These are phyloP conservation scores for Drosophila rubida DNA, from an alignment of 2,888 invertebrate genomes.

Conservation along the genomic window DNA sequence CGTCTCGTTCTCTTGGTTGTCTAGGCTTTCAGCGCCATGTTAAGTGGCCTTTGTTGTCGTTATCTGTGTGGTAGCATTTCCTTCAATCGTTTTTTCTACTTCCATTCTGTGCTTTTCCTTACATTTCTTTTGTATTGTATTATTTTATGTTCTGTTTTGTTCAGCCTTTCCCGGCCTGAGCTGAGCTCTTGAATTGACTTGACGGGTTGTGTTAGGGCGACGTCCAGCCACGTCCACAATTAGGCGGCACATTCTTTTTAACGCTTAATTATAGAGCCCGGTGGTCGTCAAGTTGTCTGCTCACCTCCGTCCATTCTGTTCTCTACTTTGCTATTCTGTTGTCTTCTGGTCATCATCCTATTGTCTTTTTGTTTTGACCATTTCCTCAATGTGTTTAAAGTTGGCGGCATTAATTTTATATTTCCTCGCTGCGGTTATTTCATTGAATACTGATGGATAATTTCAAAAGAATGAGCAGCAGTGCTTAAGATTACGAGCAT, in stretches of 20 bases:
- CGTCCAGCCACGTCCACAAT: slow-evolving; percentile 50
- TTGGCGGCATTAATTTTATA: slow-evolving; percentile 64
- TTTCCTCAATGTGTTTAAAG: slow-evolving; percentile 61
- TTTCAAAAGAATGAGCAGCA: slow-evolving; percentile 7
- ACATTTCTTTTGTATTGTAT: slow-evolving; percentile 26
- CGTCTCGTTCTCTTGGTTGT: slow-evolving; percentile 7
- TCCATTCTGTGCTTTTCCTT: slow-evolving; percentile 8
- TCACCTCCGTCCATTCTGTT: slow-evolving; percentile 22
- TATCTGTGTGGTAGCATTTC: slow-evolving; percentile 47
- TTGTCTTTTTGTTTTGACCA: slow-evolving; percentile 66
- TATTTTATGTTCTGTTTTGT: slow-evolving; percentile 16
- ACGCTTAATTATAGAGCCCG: slow-evolving; percentile 72
- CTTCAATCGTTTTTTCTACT: slow-evolving; percentile 43
- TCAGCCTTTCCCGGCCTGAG: slow-evolving; percentile 20
- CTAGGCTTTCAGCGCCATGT: slow-evolving; percentile 42
- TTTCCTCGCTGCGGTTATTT: slow-evolving; percentile 56
- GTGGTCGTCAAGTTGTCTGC: slow-evolving; percentile 45
- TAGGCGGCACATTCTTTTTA: slow-evolving; percentile 76
- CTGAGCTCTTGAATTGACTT: not conserved
- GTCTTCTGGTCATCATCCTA: slow-evolving; percentile 29
- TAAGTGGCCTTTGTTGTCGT: slow-evolving; percentile 58
- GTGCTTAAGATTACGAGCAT: slow-evolving; percentile 29
- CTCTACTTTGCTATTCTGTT: not conserved
- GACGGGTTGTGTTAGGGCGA: slow-evolving; percentile 29
- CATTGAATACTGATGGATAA: slow-evolving; percentile 25